Base-by-base conservation (phyloP, 2,888 invertebrate species). In the Melanostoma scalare region DNA sequence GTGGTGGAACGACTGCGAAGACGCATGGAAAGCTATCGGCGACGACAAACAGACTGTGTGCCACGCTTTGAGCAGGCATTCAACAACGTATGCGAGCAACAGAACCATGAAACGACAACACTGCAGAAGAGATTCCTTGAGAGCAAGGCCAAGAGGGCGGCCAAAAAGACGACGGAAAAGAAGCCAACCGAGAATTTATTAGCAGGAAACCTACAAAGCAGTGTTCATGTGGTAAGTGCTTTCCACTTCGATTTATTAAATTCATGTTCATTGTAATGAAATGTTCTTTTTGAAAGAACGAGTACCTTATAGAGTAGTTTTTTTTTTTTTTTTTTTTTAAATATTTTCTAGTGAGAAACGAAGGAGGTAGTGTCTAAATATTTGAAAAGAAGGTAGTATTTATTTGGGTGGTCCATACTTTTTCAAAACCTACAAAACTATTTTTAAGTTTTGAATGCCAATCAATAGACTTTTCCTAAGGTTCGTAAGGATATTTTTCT, bases 81-180 rank as follows among this genome's bases (percentile, higher is more conserved):
- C 91, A 96, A 94, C 89, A 96, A 96, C 48, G 93, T 96, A 84
- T 96, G 96, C 92, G 97, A 98, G 89, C 97, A 97, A 90, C 97
- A 98, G 90, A 95, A 96, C 88, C 94, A 97, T 92, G 97, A 98
- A 91, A 97, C 98, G 44, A 93, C 95, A 87, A 94, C 96, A 86
- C 93, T 98, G 85, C 96, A 97, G 91, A 97, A 98, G 92, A 94
- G 96, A 86, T 98, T 95, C 92, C 93, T 97, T 88, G 98, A 98
- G 92, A 96, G 95, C 90, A 98, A 97, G 91, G 95, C 96, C 86
- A 98, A 98, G 92, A 95, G 96, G 86, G 95, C 96, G 79, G 94
- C 94, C 89, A 97, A 97, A 92, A 96, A 96, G 92, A 96, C 95
- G 89, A 96, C 95, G 89, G 94, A 94, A 90, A 93, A 93, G 92